Conservation (phyloP, 2,113 vertebrate species). For the Cyanistes caeruleus region DNA sequence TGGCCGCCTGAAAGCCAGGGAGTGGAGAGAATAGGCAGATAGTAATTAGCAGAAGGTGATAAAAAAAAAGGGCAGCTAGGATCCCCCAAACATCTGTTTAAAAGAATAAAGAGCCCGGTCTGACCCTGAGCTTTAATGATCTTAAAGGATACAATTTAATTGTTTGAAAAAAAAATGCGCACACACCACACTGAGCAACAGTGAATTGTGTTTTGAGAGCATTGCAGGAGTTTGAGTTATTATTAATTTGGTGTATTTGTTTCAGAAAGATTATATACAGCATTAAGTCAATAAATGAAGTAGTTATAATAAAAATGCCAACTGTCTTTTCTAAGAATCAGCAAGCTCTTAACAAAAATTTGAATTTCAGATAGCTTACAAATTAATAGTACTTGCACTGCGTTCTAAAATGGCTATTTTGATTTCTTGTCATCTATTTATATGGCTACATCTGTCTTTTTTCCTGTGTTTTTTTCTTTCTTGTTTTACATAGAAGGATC, state of each 20-base stretch:
- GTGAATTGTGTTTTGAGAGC: not conserved
- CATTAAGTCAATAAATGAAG: constrained; percentile 25
- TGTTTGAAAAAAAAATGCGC: not conserved
- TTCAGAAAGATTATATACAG: constrained; percentile 31
- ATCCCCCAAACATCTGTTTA: constrained; percentile 71
- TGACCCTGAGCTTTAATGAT: constrained; percentile 61
- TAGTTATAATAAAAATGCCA: constrained; percentile 30
- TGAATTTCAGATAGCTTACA: constrained; percentile 36
- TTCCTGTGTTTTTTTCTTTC: not conserved
- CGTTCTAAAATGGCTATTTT: constrained; percentile 20
- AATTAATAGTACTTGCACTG: constrained; percentile 29
- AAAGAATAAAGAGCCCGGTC: constrained; percentile 59
- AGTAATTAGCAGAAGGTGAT: constrained; percentile 74
- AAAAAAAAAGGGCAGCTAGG: constrained; percentile 57
- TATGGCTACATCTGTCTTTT: not conserved
- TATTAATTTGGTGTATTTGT: constrained; percentile 43
- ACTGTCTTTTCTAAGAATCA: constrained; percentile 40
- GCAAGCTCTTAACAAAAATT: constrained; percentile 15
- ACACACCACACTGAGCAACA: not conserved
- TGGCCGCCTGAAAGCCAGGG: constrained; percentile 44
- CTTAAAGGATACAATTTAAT: constrained; percentile 65
- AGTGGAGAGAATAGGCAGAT: constrained; percentile 65
- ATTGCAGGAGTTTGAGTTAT: constrained; percentile 12
- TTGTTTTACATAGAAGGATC: not conserved
- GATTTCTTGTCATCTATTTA: not conserved